Conservation (phyloP, 1,140 invertebrate species). For the Radopholus similis region DNA sequence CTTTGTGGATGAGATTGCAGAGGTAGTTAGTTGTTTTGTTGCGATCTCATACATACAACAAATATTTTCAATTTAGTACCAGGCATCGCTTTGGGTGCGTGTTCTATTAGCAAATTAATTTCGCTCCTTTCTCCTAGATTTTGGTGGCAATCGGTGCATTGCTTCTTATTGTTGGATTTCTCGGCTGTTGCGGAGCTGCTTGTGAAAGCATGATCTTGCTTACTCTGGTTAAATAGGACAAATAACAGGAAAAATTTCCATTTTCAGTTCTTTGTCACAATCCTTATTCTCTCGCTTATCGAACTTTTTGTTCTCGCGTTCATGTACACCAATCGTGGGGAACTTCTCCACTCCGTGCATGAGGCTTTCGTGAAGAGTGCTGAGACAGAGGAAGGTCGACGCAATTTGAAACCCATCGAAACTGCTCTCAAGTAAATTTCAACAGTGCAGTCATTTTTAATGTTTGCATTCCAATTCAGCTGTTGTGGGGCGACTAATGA, state of each 20-base stretch:
- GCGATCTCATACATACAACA: no score
- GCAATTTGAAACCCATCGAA: constrained; percentile 52
- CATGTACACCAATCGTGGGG: constrained; percentile 41
- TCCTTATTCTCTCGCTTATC: constrained; percentile 48
- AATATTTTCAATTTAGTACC: constrained; percentile 43
- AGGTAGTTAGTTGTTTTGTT: no score
- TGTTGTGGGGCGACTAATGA: constrained; percentile 59
- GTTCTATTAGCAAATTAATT: not conserved
- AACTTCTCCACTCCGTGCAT: constrained; percentile 34
- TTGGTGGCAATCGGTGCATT: constrained; percentile 52
- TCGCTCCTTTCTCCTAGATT: constrained; percentile 26
- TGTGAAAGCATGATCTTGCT: constrained; percentile 47
- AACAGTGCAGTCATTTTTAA: no score
- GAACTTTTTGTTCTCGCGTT: constrained; percentile 47
- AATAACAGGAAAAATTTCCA: not conserved
- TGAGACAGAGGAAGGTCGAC: constrained; percentile 34
- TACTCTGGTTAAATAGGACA: constrained; percentile 42
- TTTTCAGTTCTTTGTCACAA: constrained; percentile 56
- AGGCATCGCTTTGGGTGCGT: constrained; percentile 51
- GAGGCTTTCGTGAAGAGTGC: constrained; percentile 33
- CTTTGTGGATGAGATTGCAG: constrained; percentile 37
- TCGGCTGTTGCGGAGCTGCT: constrained; percentile 54
- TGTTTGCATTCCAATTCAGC: no score
- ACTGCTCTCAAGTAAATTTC: constrained; percentile 39
- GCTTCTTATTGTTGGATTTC: constrained; percentile 54